These are phyloP conservation scores for Protaetia brevitarsis DNA, from an alignment of 1,140 invertebrate species.

Conservation along the genomic window DNA sequence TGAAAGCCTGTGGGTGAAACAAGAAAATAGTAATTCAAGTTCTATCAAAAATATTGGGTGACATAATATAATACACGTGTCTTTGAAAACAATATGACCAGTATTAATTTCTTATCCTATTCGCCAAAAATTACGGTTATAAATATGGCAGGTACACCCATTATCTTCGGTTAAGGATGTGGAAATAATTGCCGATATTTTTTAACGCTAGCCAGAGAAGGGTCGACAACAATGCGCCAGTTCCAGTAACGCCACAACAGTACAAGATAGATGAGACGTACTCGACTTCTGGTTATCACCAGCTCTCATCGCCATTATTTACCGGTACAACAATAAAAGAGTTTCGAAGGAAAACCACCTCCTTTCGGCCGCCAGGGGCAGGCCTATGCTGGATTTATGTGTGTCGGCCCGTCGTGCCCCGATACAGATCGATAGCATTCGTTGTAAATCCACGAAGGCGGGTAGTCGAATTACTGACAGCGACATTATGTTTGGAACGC, in stretches of 20 bases:
- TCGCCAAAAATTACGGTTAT: not conserved
- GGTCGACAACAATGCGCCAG: too few relatives aligned
- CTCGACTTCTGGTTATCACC: conserved; percentile 29
- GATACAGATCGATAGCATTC: conserved; percentile 31
- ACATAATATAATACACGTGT: too few relatives aligned
- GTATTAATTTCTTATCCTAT: too few relatives aligned
- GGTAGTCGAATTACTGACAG: conserved; percentile 28
- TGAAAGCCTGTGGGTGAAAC: too few relatives aligned
- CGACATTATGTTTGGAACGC: conserved; percentile 24
- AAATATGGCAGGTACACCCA: not conserved
- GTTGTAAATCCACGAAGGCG: conserved; percentile 30
- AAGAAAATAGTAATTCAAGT: too few relatives aligned
- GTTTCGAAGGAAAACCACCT: conserved; percentile 26
- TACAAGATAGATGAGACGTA: conserved; percentile 23
- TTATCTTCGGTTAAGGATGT: not conserved
- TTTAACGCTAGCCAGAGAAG: not conserved
- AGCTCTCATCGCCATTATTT: conserved; percentile 33
- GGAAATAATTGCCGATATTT: not conserved
- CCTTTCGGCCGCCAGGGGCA: conserved; percentile 29
- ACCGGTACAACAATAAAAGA: conserved; percentile 31
- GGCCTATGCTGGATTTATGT: conserved; percentile 29
- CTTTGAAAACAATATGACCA: too few relatives aligned
- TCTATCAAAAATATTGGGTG: too few relatives aligned
- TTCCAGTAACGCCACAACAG: conserved; percentile 22
- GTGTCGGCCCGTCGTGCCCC: conserved; percentile 25